Base-by-base conservation (phyloP, 2,797 vertebrate species). In the Scarus forsteni region DNA sequence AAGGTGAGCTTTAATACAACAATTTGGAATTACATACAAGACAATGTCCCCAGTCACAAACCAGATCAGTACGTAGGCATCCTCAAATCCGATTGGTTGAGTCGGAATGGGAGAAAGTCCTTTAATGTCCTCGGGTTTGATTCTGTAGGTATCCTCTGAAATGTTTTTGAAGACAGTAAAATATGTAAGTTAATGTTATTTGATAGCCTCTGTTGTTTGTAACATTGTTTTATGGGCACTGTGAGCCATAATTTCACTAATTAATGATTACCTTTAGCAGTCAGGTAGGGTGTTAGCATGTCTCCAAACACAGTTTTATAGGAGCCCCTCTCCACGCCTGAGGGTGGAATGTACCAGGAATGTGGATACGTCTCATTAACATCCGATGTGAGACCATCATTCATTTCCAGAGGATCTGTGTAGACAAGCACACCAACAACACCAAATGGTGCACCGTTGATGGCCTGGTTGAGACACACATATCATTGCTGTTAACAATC, bases 321-420 rank as follows among this genome's bases (percentile, higher is more conserved):
- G 44, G 93, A 86, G 5, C 96, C 96, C 68, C 96, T 92, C 84
- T 98, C 96, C 59, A 96, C 95, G 0, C 95, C 96, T 0, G 95
- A 94, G 3, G 95, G 95, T 3, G 97, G 96, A 79, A 98, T n/a
- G 67, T 94, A 93, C 97, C 97, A 98, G 38, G 96, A 97, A 79
- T 96, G 13, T 3, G 97, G 97, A 79, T 96, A 98, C 0, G 96
- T 96, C 80, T 97, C 91, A n/a, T 72, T 89, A 0, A 0, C 14
- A 19, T 95, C 92, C 0, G 87, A 93, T 78, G 90, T 91, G 62
- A 79, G 75, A 3, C 95, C 93, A 0, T 98, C 96, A 0, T 98
- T 97, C 57, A 97, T 96, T 85, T 97, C 96, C 7, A 65, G 54
- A 0, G 97, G 96, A 62, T 98, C 97, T 0, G 96, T 97, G 85